These are phyloP conservation scores for Betta splendens DNA, from an alignment of 2,797 vertebrate genomes.

Conservation along the genomic window DNA sequence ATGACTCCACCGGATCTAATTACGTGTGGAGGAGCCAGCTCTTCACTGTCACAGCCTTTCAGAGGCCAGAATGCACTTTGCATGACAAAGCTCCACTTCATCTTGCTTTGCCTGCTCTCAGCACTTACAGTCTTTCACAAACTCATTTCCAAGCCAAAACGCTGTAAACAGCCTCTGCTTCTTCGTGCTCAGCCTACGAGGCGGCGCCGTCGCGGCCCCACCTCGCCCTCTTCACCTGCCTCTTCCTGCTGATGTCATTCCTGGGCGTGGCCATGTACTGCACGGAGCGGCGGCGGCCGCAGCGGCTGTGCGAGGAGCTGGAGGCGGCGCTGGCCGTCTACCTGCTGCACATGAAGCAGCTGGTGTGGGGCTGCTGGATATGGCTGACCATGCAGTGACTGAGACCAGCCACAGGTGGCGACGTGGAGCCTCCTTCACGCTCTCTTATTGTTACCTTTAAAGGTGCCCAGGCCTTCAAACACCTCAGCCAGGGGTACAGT, in stretches of 20 bases:
- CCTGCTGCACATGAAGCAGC: conserved; percentile 84
- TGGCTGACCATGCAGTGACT: conserved; percentile 87
- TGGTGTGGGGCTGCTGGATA: conserved; percentile 87
- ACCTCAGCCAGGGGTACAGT: conserved; percentile 61
- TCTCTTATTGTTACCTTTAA: conserved; percentile 37
- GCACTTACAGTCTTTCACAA: conserved; percentile 26
- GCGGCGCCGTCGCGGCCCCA: conserved; percentile 78
- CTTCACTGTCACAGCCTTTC: conserved; percentile 10
- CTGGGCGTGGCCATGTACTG: conserved; percentile 87
- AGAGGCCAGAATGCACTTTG: conserved; percentile 16
- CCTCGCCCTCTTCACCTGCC: conserved; percentile 82
- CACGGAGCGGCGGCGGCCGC: conserved; percentile 75
- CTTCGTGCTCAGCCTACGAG: conserved; percentile 77
- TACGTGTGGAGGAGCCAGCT: conserved; percentile 1
- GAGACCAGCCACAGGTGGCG: conserved; percentile 54
- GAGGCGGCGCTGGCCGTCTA: conserved; percentile 83
- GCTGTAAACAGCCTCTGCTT: conserved; percentile 1
- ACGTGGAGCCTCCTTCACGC: conserved; percentile 36
- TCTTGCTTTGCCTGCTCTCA: not conserved
- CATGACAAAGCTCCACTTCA: conserved; percentile 8
- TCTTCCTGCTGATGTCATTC: conserved; percentile 86
- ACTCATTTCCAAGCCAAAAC: conserved; percentile 55
- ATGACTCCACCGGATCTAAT: conserved; percentile 1
- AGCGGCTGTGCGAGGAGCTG: conserved; percentile 86
- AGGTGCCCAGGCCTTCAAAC: conserved; percentile 54